A percentile compares a stretch with the other conserved stretches of the same genome.
Evolutionary conservation across 92 coral and sea anemone species (phyloP).

Genomic region (Meandrina meandrites): DNA sequence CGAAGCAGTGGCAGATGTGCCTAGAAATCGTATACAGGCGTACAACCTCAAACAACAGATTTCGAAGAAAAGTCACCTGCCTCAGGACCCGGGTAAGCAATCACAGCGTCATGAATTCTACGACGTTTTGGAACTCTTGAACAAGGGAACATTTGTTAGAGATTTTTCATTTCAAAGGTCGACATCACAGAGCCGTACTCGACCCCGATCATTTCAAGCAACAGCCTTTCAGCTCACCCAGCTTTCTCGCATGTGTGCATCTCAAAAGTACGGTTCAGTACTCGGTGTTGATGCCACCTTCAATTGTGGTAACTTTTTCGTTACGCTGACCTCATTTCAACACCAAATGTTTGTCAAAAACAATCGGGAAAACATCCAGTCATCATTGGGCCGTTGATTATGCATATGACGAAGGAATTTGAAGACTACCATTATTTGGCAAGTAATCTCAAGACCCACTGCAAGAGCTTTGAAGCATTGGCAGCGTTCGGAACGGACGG

Average conservation of each 20-base stretch:
- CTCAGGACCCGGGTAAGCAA: background rate
- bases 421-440: conserved; percentile 40
- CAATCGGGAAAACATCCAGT: conserved; percentile 52
- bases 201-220: conserved; percentile 56
- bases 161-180: conserved; percentile 56
- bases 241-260: conserved; percentile 40
- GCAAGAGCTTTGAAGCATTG: conserved; percentile 37
- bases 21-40: conserved; percentile 53
- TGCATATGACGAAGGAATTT: conserved; percentile 48
- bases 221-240: conserved; percentile 47
- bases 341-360: conserved; percentile 54
- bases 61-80: background rate
- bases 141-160: conserved; percentile 63
- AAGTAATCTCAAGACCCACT: conserved; percentile 35
- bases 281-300: conserved; percentile 63
- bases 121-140: conserved; percentile 58
- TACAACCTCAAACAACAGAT: conserved; percentile 46
- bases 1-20: conserved; percentile 60
- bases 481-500: conserved; percentile 65
- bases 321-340: conserved; percentile 41
- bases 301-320: conserved; percentile 62
- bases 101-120: conserved; percentile 52
- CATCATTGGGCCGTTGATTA: conserved; percentile 50
- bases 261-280: conserved; percentile 40
- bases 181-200: conserved; percentile 44